Evolutionary conservation across 2,888 invertebrate genomes (phyloP).

Genomic region (Luffia ferchaultella): DNA sequence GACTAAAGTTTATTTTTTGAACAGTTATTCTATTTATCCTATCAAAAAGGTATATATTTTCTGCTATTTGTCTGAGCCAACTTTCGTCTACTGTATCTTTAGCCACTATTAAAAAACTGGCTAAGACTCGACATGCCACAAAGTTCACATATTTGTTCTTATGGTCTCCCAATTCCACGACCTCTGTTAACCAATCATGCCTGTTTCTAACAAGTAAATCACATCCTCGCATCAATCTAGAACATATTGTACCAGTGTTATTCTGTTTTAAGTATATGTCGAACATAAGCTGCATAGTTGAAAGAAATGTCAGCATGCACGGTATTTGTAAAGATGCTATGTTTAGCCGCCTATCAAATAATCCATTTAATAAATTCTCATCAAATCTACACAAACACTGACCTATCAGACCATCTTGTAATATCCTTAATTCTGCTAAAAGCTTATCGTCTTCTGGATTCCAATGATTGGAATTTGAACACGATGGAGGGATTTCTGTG

Average conservation of each 20-base stretch:
- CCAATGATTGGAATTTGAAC: conserved; percentile 42
- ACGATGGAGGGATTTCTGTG: conserved; percentile 44
- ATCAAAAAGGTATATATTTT: conserved; percentile 73
- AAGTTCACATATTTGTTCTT: conserved; percentile 83
- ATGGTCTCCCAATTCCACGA: conserved; percentile 80
- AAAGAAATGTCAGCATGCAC: conserved; percentile 76
- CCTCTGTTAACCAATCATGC: conserved; percentile 84
- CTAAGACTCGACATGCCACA: conserved; percentile 80
- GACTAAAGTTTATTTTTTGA: conserved; percentile 81
- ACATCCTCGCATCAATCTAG: conserved; percentile 80
- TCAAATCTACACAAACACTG: conserved; percentile 83
- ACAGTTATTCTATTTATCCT: conserved; percentile 72
- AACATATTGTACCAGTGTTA: conserved; percentile 81
- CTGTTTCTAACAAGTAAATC: conserved; percentile 82
- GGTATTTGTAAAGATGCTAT: conserved; percentile 56
- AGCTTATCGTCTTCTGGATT: conserved; percentile 44
- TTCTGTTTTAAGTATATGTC: conserved; percentile 88
- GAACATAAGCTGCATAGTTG: conserved; percentile 83
- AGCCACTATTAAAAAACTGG: conserved; percentile 84
- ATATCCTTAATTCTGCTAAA: conserved; percentile 59
- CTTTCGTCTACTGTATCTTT: conserved; percentile 82
- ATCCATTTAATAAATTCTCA: conserved; percentile 73
- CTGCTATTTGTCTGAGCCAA: conserved; percentile 81
- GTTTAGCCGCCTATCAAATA: conserved; percentile 71
- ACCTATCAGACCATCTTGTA: conserved; percentile 73